Percentiles rank a stretch among this genome's conserved stretches.
Evolutionary conservation across 2,113 vertebrate genomes (phyloP).

Genomic region (Bostrychus sinensis): DNA sequence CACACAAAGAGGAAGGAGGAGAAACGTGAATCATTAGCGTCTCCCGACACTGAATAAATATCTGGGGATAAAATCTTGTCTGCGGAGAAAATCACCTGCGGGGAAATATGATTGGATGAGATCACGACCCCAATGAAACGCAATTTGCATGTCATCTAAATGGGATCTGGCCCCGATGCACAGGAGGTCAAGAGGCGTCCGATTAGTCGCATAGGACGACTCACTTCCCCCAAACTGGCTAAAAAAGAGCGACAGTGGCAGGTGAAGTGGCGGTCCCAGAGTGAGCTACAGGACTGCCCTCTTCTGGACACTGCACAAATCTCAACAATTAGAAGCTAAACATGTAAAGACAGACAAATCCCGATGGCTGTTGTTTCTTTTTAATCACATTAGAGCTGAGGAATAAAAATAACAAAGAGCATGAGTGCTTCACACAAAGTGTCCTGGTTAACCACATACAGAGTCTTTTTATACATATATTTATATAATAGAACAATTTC

Average conservation of each 20-base stretch:
- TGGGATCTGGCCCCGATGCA: conserved; percentile 57
- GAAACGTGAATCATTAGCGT: conserved; percentile 68
- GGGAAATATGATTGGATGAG: conserved; percentile 73
- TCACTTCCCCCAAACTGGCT: conserved; percentile 44
- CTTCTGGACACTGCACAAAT: conserved; percentile 54
- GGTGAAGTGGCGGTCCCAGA: conserved; percentile 20
- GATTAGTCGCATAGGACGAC: conserved; percentile 47
- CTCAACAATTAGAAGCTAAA: conserved; percentile 13
- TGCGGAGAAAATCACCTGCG: conserved; percentile 69
- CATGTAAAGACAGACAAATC: conserved; percentile 10
- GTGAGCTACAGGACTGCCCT: conserved; percentile 61
- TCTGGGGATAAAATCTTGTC: conserved; percentile 68
- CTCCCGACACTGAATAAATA: conserved; percentile 75
- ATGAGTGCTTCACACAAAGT: conserved; percentile 64
- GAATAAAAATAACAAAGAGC: conserved; percentile 71
- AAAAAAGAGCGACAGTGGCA: conserved; percentile 33
- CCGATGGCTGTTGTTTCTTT: conserved; percentile 53
- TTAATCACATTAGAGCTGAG: conserved; percentile 78
- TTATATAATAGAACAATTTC: conserved; percentile 65
- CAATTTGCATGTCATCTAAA: conserved; percentile 76
- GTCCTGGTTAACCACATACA: conserved; percentile 66
- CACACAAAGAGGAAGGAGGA: conserved; percentile 9
- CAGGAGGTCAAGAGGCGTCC: conserved; percentile 52
- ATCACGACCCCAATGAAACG: conserved; percentile 56
- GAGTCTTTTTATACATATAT: conserved; percentile 76